Conservation (phyloP, 2,888 invertebrate genomes). For the Dynastes hyllus region DNA sequence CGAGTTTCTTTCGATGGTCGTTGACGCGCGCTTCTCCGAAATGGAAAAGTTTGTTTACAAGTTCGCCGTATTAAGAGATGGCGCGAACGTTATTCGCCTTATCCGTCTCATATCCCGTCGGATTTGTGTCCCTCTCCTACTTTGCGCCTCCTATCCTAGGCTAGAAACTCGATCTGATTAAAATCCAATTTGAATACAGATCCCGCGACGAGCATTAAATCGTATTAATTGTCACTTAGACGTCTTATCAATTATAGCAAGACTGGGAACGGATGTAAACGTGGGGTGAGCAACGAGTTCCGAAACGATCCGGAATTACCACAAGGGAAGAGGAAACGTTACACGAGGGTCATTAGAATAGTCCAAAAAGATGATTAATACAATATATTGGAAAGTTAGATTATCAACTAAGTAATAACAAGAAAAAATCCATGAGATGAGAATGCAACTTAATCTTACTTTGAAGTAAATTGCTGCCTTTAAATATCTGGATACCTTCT, state of each 20-base stretch:
- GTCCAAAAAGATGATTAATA: too few species aligned
- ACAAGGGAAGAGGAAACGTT: background rate
- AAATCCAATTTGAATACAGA: constrained; percentile 43
- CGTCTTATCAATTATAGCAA: constrained; percentile 36
- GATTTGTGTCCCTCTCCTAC: background rate
- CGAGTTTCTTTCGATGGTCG: constrained; percentile 33
- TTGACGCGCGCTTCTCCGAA: constrained; percentile 20
- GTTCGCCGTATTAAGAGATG: constrained; percentile 20
- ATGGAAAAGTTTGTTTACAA: constrained; percentile 46
- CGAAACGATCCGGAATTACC: background rate
- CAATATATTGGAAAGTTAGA: too few species aligned
- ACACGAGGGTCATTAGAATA: background rate
- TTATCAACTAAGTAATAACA: too few species aligned
- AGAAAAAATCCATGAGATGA: too few species aligned
- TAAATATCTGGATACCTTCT: too few species aligned
- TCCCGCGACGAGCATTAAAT: constrained; percentile 39
- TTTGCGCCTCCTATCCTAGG: background rate
- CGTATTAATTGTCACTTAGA: constrained; percentile 45
- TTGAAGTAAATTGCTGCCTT: too few species aligned
- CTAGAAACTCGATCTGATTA: constrained; percentile 33
- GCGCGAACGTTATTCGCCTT: constrained; percentile 1
- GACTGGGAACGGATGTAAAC: constrained; percentile 6
- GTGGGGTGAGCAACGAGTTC: background rate
- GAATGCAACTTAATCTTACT: too few species aligned
- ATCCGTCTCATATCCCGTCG: background rate